Conservation (phyloP, 2,888 invertebrate genomes). For the Cheilosia vernalis region DNA sequence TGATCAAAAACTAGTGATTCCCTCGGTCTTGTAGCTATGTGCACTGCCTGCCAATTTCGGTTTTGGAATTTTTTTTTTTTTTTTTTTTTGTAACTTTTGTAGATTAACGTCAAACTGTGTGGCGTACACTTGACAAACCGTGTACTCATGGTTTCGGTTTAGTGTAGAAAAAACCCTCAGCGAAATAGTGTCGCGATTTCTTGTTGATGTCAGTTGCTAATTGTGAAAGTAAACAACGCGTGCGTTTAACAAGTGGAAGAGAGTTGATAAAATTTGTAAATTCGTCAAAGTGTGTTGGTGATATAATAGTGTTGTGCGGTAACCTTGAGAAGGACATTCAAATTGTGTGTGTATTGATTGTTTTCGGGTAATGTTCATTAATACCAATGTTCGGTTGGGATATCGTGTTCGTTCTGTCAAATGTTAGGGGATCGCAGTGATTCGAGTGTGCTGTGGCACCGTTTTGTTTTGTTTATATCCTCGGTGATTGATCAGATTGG, state of each 20-base stretch:
- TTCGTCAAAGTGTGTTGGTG: not conserved
- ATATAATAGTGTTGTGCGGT: constrained; percentile 1
- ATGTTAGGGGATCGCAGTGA: constrained; percentile 76
- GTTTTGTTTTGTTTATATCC: constrained; percentile 78
- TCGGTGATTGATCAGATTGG: constrained; percentile 77
- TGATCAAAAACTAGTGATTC: constrained; percentile 61
- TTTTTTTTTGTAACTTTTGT: constrained; percentile 51
- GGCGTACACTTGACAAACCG: constrained; percentile 2
- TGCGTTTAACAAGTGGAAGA: constrained; percentile 3
- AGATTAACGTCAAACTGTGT: constrained; percentile 28
- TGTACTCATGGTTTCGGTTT: constrained; percentile 61
- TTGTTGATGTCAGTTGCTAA: constrained; percentile 37
- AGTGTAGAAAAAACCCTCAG: constrained; percentile 67
- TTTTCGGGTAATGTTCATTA: constrained; percentile 26
- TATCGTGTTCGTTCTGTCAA: constrained; percentile 47
- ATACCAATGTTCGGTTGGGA: constrained; percentile 29
- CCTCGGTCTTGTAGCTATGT: constrained; percentile 51
- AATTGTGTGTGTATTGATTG: constrained; percentile 9
- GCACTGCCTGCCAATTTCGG: constrained; percentile 60
- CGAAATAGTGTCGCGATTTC: constrained; percentile 66
- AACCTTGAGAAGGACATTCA: constrained; percentile 58
- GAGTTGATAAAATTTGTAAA: constrained; percentile 4
- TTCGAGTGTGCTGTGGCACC: constrained; percentile 79
- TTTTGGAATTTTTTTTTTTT: constrained; percentile 46
- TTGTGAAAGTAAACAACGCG: constrained; percentile 56